Evolutionary conservation across 2,797 vertebrate species (phyloP).

Genomic region (Lepus oiostolus): DNA sequence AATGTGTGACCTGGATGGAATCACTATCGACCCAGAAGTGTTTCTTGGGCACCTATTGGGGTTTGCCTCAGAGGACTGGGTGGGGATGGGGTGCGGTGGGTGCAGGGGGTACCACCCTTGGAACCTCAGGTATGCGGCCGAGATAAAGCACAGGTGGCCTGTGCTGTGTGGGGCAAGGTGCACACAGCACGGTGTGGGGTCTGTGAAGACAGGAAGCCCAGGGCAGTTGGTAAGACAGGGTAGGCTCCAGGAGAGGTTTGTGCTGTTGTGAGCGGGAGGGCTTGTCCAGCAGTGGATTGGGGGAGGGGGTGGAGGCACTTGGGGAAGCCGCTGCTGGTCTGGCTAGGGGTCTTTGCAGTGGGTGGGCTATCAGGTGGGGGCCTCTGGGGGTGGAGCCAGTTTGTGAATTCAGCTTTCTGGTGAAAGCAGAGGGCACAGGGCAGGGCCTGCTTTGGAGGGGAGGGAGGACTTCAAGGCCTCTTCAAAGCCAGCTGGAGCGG

Average conservation of each 20-base stretch:
- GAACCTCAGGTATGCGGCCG: background rate
- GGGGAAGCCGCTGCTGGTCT: background rate
- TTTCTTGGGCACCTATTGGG: background rate
- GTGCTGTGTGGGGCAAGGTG: background rate
- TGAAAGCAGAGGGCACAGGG: background rate
- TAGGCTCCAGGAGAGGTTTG: background rate
- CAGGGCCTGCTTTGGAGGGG: slow-evolving; percentile 1
- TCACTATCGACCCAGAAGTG: slow-evolving; percentile 10
- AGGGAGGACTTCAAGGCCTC: background rate
- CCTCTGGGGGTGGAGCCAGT: background rate
- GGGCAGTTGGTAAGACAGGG: background rate
- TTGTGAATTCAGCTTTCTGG: background rate
- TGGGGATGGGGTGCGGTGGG: background rate
- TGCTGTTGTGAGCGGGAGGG: background rate
- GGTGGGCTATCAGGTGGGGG: background rate
- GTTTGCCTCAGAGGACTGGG: background rate
- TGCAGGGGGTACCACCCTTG: accelerated
- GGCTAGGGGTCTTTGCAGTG: background rate
- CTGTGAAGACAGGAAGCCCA: background rate
- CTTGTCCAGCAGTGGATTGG: background rate
- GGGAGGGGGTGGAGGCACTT: background rate
- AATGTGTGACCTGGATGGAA: background rate
- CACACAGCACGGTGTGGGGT: background rate
- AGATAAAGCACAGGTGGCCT: background rate
- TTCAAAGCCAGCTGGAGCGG: slow-evolving; percentile 61